Conservation (phyloP, 2,113 vertebrate genomes). For the Actinemys pallida region DNA sequence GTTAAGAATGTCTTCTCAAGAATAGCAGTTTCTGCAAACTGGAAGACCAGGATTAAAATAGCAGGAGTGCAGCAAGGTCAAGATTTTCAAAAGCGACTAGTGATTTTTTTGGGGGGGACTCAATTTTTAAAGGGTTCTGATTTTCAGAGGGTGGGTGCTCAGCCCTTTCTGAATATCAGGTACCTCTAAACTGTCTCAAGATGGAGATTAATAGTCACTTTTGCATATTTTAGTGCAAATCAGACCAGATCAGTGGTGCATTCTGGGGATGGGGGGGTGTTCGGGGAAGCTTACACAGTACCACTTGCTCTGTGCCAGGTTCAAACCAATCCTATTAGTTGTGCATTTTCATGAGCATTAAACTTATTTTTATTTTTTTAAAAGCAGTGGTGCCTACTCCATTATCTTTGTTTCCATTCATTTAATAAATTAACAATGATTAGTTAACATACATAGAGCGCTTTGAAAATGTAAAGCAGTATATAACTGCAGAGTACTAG, state of each 20-base stretch:
- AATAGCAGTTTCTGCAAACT: not conserved
- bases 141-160: not conserved
- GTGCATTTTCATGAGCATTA: not conserved
- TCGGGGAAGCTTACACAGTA: not conserved
- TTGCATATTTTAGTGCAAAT: not conserved
- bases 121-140: not conserved
- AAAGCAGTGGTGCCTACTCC: not conserved
- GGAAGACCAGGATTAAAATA: not conserved
- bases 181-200: not conserved
- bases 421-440: not conserved
- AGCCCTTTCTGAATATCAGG: not conserved
- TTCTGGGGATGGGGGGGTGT: not conserved
- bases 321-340: constrained; percentile 5
- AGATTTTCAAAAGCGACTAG: not conserved
- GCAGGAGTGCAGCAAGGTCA: not conserved
- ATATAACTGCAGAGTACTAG: not conserved
- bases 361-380: not conserved
- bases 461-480: not conserved
- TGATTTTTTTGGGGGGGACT: not conserved
- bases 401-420: not conserved
- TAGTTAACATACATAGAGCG: not conserved
- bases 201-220: not conserved
- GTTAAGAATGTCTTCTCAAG: not conserved
- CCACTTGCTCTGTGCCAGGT: not conserved
- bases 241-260: not conserved